phyloP scores from a whole-genome alignment of 1,140 invertebrate genomes.

The Stenopsyche tienmushanensis region DNA sequence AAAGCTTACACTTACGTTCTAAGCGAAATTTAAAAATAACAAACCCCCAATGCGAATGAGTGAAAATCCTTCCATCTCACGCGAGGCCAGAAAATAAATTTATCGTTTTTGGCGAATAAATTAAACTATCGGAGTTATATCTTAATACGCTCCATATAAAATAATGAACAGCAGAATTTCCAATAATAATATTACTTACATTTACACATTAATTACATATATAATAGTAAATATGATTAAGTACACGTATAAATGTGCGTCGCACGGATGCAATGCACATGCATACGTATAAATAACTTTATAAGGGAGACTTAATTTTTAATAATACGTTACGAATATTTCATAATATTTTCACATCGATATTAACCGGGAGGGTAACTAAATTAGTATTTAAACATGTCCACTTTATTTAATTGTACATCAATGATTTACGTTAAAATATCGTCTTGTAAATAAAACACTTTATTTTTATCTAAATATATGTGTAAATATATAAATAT shows the following conservation, averaged over 20 bases:
- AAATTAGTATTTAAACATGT: constrained; percentile 10
- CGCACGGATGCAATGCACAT: not conserved
- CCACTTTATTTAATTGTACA: constrained; percentile 7
- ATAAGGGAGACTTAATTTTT: constrained; percentile 14
- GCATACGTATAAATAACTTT: not conserved
- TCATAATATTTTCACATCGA: constrained; percentile 30
- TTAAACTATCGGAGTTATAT: not conserved
- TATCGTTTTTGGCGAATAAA: constrained; percentile 1
- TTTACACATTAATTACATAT: constrained; percentile 15
- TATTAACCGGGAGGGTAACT: constrained; percentile 12
- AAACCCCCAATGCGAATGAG: not conserved
- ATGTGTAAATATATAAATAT: not conserved
- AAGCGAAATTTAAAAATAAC: constrained; percentile 15
- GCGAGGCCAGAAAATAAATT: not conserved
- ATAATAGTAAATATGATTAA: not conserved
- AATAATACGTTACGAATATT: constrained; percentile 15
- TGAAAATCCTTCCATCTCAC: not conserved
- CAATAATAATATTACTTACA: constrained; percentile 16
- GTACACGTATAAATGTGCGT: not conserved
- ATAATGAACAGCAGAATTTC: constrained; percentile 22
- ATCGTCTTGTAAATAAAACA: constrained; percentile 19
- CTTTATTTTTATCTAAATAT: constrained; percentile 8
- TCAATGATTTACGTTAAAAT: constrained; percentile 15
- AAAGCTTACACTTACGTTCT: constrained; percentile 27
- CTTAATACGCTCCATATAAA: constrained; percentile 11